phyloP scores from a whole-genome alignment of 1,140 invertebrate genomes.

The Conopomorpha cramerella region DNA sequence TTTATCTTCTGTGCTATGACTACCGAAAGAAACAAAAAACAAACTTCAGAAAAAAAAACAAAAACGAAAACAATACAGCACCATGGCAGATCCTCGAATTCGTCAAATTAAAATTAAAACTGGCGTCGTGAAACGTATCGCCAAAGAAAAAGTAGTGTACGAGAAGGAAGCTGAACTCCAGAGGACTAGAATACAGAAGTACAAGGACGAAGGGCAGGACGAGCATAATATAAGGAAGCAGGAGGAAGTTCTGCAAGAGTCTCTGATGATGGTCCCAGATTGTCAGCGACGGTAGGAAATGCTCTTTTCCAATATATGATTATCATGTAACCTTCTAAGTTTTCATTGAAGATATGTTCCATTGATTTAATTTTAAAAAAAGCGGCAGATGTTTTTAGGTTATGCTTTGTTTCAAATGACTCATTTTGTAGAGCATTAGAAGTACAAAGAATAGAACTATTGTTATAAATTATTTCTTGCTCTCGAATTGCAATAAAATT shows the following conservation, averaged over 20 bases:
- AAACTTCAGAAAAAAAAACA: conserved; percentile 5
- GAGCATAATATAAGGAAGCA: conserved; percentile 85
- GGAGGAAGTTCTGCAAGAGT: conserved; percentile 85
- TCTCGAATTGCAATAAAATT: too few species aligned
- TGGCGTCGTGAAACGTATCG: conserved; percentile 81
- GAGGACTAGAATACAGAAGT: conserved; percentile 74
- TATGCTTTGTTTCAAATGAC: conserved; percentile 1
- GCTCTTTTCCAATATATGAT: too few species aligned
- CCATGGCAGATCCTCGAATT: conserved; percentile 80
- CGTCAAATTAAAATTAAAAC: conserved; percentile 85
- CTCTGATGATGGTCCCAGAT: conserved; percentile 88
- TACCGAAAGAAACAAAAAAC: background rate
- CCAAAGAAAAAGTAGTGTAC: conserved; percentile 88
- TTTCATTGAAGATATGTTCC: too few species aligned
- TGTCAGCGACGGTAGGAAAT: conserved; percentile 68
- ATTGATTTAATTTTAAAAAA: too few species aligned
- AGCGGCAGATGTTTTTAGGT: conserved; percentile 7
- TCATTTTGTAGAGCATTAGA: too few species aligned
- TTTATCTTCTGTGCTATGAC: background rate
- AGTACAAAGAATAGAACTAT: too few species aligned
- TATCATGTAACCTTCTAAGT: too few species aligned
- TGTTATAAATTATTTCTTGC: too few species aligned
- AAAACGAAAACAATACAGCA: conserved; percentile 4
- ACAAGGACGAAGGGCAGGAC: conserved; percentile 77
- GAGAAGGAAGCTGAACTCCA: conserved; percentile 83